Evolutionary conservation across 64 coral and sea anemone genomes (phyloP).

Genomic region (Montipora sp.): DNA sequence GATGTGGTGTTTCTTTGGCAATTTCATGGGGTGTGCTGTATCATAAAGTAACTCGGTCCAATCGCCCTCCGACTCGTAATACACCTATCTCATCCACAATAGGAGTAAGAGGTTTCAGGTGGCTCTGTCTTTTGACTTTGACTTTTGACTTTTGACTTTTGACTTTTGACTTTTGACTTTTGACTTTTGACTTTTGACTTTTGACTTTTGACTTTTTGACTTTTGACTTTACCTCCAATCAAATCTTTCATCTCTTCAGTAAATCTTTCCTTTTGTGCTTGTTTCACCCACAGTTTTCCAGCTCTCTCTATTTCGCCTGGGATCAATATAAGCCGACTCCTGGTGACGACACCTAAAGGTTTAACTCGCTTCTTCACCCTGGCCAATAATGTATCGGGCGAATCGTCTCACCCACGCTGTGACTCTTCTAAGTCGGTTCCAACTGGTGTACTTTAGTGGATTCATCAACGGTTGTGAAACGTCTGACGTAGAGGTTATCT

Average conservation of each 20-base stretch:
- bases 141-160: too few relatives aligned
- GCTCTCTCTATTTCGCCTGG: neutral
- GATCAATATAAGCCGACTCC: neutral
- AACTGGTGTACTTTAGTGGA: constrained; percentile 31
- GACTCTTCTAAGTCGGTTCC: constrained; percentile 7
- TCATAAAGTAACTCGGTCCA: constrained; percentile 10
- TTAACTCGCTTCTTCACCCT: neutral
- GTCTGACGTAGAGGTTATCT: neutral
- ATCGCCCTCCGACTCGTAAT: constrained; percentile 36
- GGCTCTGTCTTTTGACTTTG: neutral
- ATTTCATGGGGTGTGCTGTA: neutral
- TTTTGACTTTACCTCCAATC: neutral
- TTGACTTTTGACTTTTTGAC: neutral
- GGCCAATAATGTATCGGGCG: neutral
- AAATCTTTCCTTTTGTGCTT: constrained; percentile 51
- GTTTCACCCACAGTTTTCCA: constrained; percentile 32
- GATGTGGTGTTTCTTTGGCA: constrained; percentile 24
- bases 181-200: neutral
- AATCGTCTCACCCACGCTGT: constrained; percentile 46
- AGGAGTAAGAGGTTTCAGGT: neutral
- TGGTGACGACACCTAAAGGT: too few relatives aligned
- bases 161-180: too few relatives aligned
- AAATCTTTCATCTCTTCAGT: neutral
- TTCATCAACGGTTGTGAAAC: constrained; percentile 1
- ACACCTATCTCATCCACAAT: neutral